phyloP scores from a whole-genome alignment of 2,113 vertebrate species.

The Lutjanus erythropterus region DNA sequence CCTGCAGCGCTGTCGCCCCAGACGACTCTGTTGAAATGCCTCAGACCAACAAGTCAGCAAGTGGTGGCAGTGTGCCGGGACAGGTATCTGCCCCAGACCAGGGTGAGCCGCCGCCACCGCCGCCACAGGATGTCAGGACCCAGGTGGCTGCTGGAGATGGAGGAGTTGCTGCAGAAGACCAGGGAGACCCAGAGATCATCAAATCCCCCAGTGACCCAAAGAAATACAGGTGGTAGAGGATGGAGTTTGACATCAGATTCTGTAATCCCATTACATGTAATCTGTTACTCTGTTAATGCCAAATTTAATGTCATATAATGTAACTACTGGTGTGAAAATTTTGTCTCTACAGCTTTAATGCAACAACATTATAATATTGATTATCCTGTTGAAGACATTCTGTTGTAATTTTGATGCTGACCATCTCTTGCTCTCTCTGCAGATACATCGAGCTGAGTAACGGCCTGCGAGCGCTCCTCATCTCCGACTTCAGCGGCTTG shows the following conservation, averaged over 20 bases:
- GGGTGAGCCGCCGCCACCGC: constrained; percentile 66
- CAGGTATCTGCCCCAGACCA: constrained; percentile 64
- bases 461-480: constrained; percentile 92
- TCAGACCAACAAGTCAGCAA: constrained; percentile 80
- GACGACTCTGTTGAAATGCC: constrained; percentile 71
- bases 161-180: constrained; percentile 51
- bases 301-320: background rate
- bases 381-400: background rate
- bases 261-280: too few species aligned
- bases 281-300: too few species aligned
- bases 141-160: constrained; percentile 42
- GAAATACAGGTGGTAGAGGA: constrained; percentile 89
- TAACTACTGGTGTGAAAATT: background rate
- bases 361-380: too few species aligned
- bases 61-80: constrained; percentile 33
- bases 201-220: constrained; percentile 97
- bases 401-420: background rate
- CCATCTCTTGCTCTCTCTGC: constrained; percentile 5
- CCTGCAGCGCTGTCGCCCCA: background rate
- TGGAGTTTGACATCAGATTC: background rate
- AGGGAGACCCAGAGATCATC: constrained; percentile 88
- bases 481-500: constrained; percentile 90
- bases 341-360: background rate
- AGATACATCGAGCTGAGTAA: constrained; percentile 93
- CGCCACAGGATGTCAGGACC: constrained; percentile 17